phyloP scores from a whole-genome alignment of 1,140 invertebrate species.

The Neodiprion pinetum region DNA sequence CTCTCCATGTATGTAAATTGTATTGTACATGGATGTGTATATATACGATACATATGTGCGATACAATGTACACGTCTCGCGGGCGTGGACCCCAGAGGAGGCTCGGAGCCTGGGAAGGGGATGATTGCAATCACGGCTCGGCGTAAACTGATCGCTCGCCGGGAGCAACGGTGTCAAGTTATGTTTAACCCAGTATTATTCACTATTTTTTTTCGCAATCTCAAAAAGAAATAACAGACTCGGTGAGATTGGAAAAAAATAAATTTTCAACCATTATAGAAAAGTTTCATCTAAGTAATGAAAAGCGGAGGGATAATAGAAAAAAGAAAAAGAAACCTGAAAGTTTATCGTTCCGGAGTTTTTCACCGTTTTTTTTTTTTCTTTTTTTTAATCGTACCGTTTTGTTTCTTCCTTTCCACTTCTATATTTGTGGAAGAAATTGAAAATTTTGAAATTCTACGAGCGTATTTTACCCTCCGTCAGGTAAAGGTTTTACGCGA shows the following conservation, averaged over 20 bases:
- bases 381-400: not conserved
- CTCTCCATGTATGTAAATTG: not conserved
- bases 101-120: slow-evolving; percentile 22
- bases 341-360: too few relatives aligned
- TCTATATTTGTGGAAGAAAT: too few relatives aligned
- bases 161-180: not conserved
- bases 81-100: slow-evolving; percentile 31
- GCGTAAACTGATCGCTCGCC: slow-evolving; percentile 26
- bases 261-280: not conserved
- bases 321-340: too few relatives aligned
- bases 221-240: not conserved
- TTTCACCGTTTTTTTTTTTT: too few relatives aligned
- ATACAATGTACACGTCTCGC: slow-evolving; percentile 26
- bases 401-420: not conserved
- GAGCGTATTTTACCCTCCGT: too few relatives aligned
- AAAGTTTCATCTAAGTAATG: not conserved
- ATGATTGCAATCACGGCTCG: slow-evolving; percentile 25
- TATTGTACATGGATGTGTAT: not conserved
- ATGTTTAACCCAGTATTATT: not conserved
- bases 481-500: too few relatives aligned
- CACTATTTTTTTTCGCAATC: too few relatives aligned
- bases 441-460: too few relatives aligned
- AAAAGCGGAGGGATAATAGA: not conserved
- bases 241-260: not conserved
- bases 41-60: too few relatives aligned